A percentile compares a stretch with the other conserved stretches of the same genome.
phyloP scores from a whole-genome alignment of 2,888 invertebrate genomes.

The Xylota segnis region DNA sequence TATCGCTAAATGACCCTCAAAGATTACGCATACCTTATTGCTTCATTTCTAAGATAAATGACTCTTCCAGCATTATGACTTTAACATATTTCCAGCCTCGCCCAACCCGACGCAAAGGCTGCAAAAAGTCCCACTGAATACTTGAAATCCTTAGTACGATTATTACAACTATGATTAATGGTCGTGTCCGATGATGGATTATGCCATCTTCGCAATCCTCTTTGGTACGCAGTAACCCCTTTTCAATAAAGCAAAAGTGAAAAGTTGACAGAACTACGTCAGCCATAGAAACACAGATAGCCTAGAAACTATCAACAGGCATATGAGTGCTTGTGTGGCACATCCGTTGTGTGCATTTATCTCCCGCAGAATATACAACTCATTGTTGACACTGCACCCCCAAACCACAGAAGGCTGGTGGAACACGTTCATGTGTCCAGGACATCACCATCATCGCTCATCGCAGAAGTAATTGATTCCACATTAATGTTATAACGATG shows the following conservation, averaged over 20 bases:
- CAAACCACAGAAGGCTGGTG: background rate
- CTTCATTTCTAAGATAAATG: conserved; percentile 21
- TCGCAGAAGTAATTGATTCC: conserved; percentile 49
- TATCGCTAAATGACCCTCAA: background rate
- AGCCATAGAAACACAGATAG: conserved; percentile 24
- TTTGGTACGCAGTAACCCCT: background rate
- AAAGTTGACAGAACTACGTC: conserved; percentile 51
- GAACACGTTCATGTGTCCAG: conserved; percentile 4
- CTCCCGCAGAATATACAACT: background rate
- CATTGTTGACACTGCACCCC: conserved; percentile 11
- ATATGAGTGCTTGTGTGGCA: background rate
- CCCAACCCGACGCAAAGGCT: background rate
- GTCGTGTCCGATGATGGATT: conserved; percentile 14
- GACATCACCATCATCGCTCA: conserved; percentile 23
- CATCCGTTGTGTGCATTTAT: background rate
- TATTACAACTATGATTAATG: conserved; percentile 52
- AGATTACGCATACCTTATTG: conserved; percentile 11
- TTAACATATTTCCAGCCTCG: background rate
- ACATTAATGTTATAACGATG: conserved; percentile 39
- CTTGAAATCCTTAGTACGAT: conserved; percentile 8
- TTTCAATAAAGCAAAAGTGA: conserved; percentile 41
- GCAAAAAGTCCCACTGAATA: background rate
- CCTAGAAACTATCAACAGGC: conserved; percentile 43
- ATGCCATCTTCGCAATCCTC: background rate
- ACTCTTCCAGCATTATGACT: background rate